Percentiles rank a stretch among this genome's conserved stretches.
Evolutionary conservation across 2,888 invertebrate genomes (phyloP).

Genomic region (Caenorhabditis sulstoni): DNA sequence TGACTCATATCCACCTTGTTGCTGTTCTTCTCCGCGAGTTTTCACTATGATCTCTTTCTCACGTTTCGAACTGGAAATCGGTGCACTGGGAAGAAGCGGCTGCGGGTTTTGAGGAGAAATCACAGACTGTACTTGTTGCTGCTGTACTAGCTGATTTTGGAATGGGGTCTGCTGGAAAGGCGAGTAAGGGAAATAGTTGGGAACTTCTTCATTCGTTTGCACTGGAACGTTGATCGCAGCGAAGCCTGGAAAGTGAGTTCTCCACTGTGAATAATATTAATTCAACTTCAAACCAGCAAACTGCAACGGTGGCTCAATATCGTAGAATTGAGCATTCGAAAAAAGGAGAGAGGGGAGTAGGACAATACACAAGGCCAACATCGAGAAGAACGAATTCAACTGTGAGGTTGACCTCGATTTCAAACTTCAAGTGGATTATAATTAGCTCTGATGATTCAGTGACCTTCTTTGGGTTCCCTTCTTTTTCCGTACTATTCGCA

Average conservation of each 20-base stretch:
- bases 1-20: constrained; percentile 21
- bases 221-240: background rate
- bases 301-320: too few species aligned
- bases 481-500: too few species aligned
- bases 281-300: too few species aligned
- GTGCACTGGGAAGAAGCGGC: constrained; percentile 14
- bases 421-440: too few species aligned
- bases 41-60: constrained; percentile 20
- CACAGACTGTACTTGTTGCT: constrained; percentile 4
- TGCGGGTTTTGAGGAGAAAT: constrained; percentile 1
- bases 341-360: too few species aligned
- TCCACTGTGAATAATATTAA: too few species aligned
- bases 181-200: background rate
- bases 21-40: constrained; percentile 22
- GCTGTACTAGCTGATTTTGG: constrained; percentile 11
- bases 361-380: too few species aligned
- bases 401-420: too few species aligned
- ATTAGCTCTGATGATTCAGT: too few species aligned
- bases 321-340: too few species aligned
- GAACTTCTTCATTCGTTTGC: background rate
- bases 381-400: too few species aligned
- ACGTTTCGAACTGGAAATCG: constrained; percentile 28
- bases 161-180: background rate
- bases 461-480: too few species aligned
- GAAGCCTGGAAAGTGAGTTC: background rate